These are phyloP conservation scores for Hypomecis punctinalis DNA, from an alignment of 2,888 invertebrate species.

Conservation along the genomic window DNA sequence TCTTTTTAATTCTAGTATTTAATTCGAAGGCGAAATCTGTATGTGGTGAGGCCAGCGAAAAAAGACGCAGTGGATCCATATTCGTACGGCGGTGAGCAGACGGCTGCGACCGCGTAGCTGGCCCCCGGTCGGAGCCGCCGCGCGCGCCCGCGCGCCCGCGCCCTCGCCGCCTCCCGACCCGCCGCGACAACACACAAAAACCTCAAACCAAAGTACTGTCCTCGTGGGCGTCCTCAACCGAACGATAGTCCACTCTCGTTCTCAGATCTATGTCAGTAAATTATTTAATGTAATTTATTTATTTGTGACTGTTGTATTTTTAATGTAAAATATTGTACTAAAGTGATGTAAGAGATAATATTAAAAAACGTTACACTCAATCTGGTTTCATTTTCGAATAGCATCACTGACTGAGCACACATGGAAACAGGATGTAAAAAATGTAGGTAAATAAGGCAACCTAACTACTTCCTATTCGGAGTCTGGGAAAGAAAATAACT, in stretches of 20 bases:
- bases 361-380: conserved; percentile 63
- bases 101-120: conserved; percentile 64
- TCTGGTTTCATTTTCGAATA: conserved; percentile 63
- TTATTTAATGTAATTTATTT: conserved; percentile 84
- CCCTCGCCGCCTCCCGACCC: conserved; percentile 33
- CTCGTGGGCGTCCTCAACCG: conserved; percentile 67
- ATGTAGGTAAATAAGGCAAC: background rate
- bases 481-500: conserved; percentile 3
- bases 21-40: conserved; percentile 86
- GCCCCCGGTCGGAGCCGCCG: conserved; percentile 34
- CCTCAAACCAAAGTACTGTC: conserved; percentile 81
- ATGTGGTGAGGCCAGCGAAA: conserved; percentile 86
- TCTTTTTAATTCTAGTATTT: conserved; percentile 83
- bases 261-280: conserved; percentile 81
- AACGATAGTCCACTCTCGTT: conserved; percentile 68
- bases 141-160: conserved; percentile 15
- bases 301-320: conserved; percentile 79
- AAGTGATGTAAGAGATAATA: conserved; percentile 74
- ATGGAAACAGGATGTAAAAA: conserved; percentile 5
- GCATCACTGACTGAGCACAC: background rate
- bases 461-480: background rate
- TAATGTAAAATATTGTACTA: conserved; percentile 75
- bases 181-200: conserved; percentile 66
- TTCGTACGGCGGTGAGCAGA: conserved; percentile 81
- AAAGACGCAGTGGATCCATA: conserved; percentile 84